Percentiles rank a stretch among this genome's conserved stretches.
These are phyloP conservation scores for Microchrysa polita DNA, from an alignment of 2,888 invertebrate species.

Conservation along the genomic window DNA sequence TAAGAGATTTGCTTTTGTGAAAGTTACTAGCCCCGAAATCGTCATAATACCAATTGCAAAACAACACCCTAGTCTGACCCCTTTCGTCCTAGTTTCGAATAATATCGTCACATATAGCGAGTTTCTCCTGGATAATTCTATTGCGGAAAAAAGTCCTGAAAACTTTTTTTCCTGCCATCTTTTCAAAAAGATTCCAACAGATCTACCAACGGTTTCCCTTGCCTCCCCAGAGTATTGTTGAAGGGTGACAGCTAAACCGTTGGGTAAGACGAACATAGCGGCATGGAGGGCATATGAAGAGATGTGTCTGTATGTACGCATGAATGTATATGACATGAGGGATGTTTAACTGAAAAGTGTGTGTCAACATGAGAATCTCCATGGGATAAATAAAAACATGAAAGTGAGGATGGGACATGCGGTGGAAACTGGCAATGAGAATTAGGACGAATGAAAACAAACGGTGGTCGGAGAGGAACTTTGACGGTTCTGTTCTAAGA, in stretches of 20 bases:
- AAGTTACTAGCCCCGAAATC: too few species aligned
- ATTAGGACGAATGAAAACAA: background rate
- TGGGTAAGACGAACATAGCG: background rate
- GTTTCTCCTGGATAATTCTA: background rate
- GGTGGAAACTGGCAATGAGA: background rate
- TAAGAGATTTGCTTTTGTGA: too few species aligned
- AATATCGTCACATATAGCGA: background rate
- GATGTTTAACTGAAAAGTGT: slow-evolving; percentile 6
- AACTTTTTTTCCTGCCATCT: slow-evolving; percentile 3
- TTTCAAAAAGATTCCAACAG: slow-evolving; percentile 2
- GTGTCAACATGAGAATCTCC: slow-evolving; percentile 20
- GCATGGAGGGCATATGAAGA: too few species aligned
- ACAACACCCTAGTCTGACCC: background rate
- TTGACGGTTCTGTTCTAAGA: background rate
- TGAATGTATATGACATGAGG: background rate
- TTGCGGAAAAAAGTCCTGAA: background rate
- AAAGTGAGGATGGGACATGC: too few species aligned
- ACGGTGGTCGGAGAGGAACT: background rate
- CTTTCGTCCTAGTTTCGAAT: background rate
- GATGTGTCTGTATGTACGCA: too few species aligned
- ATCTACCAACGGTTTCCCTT: background rate
- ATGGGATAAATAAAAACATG: slow-evolving; percentile 9
- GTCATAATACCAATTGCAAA: too few species aligned
- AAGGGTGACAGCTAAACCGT: slow-evolving; percentile 4
- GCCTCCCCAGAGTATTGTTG: slow-evolving; percentile 8